These are phyloP conservation scores for Myzus persicae DNA, from an alignment of 1,140 invertebrate species.

Conservation along the genomic window DNA sequence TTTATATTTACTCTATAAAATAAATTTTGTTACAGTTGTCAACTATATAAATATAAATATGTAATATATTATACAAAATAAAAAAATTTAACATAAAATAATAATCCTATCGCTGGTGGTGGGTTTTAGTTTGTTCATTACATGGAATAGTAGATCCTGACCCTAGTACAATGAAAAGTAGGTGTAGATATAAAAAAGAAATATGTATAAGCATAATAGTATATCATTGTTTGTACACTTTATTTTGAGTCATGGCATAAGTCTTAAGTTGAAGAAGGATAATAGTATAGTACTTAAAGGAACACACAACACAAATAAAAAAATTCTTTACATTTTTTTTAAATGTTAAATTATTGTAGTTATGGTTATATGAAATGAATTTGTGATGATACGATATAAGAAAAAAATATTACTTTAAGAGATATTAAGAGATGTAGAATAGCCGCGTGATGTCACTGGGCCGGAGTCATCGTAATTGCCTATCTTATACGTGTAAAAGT, in stretches of 20 bases:
- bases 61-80: background rate
- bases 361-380: no score
- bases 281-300: background rate
- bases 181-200: background rate
- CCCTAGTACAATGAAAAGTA: background rate
- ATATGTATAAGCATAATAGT: background rate
- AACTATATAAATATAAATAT: constrained; percentile 7
- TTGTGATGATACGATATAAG: no score
- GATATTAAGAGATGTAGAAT: no score
- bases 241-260: background rate
- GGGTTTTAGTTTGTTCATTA: background rate
- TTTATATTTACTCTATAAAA: background rate
- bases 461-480: no score
- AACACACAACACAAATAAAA: no score
- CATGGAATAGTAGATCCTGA: background rate
- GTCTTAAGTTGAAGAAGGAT: background rate
- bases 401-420: no score
- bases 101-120: background rate
- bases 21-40: constrained; percentile 6
- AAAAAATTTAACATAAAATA: background rate
- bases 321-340: no score
- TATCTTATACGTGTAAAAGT: no score
- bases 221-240: background rate
- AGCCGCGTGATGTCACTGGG: no score
- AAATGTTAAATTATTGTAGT: no score